Evolutionary conservation across 2,888 invertebrate genomes (phyloP).

Genomic region (Leptogaster cylindrica): DNA sequence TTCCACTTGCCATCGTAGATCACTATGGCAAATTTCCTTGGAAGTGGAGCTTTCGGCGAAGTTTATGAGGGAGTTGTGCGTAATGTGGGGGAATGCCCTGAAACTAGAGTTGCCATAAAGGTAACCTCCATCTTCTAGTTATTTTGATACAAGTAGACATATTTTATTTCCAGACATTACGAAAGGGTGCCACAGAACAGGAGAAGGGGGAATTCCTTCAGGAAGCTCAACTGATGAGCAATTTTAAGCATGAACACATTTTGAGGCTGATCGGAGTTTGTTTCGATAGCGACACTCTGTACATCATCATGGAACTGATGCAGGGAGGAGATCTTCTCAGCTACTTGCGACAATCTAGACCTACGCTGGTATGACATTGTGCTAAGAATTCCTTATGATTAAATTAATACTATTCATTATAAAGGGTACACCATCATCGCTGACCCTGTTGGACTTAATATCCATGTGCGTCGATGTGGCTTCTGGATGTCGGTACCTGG

Average conservation of each 20-base stretch:
- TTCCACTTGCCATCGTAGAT: conserved; percentile 65
- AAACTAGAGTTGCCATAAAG: conserved; percentile 90
- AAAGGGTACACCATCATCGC: conserved; percentile 68
- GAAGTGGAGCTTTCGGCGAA: conserved; percentile 96
- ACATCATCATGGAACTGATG: conserved; percentile 97
- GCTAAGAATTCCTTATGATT: neutral
- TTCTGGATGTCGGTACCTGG: conserved; percentile 92
- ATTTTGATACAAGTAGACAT: neutral
- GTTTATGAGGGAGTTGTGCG: conserved; percentile 91
- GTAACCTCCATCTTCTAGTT: conserved; percentile 61
- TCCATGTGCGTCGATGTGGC: conserved; percentile 96
- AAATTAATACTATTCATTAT: neutral
- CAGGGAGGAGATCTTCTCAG: conserved; percentile 94
- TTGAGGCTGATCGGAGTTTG: conserved; percentile 92
- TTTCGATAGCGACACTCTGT: conserved; percentile 90
- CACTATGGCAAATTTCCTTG: conserved; percentile 85
- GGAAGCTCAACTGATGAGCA: conserved; percentile 96
- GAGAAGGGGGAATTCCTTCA: conserved; percentile 94
- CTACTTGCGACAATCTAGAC: conserved; percentile 83
- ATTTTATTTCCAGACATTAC: conserved; percentile 71
- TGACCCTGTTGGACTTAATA: conserved; percentile 83
- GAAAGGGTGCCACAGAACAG: conserved; percentile 88
- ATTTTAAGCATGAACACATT: conserved; percentile 96
- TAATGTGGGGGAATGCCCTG: conserved; percentile 68
- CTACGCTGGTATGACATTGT: conserved; percentile 66